These are phyloP conservation scores for Drosophila monieri DNA, from an alignment of 2,888 invertebrate species.

Conservation along the genomic window DNA sequence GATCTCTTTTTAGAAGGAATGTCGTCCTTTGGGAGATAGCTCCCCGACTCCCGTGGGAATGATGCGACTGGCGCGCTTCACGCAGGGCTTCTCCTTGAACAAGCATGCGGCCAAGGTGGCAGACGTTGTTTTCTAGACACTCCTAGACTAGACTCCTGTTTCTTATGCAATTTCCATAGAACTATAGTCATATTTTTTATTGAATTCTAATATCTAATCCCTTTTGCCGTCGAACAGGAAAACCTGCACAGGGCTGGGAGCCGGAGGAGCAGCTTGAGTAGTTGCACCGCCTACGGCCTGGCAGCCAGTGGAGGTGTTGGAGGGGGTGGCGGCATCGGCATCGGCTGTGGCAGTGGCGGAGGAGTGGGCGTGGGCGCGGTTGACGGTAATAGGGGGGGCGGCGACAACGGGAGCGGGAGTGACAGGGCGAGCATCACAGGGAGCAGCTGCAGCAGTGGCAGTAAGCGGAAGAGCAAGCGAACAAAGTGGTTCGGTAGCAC, in stretches of 20 bases:
- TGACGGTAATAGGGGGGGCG: slow-evolving; percentile 22
- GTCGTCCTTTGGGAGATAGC: slow-evolving; percentile 20
- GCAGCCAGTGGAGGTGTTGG: slow-evolving; percentile 60
- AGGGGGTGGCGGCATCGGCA: slow-evolving; percentile 40
- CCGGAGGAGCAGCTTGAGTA: slow-evolving; percentile 40
- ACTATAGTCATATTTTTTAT: too few relatives aligned
- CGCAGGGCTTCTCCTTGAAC: slow-evolving; percentile 79
- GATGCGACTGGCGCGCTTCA: slow-evolving; percentile 82
- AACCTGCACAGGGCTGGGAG: slow-evolving; percentile 20
- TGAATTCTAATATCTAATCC: too few relatives aligned
- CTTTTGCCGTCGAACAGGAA: background rate
- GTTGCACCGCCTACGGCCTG: slow-evolving; percentile 64
- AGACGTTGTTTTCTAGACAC: background rate
- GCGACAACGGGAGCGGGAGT: slow-evolving; percentile 23
- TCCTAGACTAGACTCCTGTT: too few relatives aligned
- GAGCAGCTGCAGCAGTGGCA: slow-evolving; percentile 54
- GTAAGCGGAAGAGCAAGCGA: slow-evolving; percentile 69
- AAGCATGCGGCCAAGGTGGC: slow-evolving; percentile 75
- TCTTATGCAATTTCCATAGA: too few relatives aligned
- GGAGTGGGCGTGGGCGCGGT: slow-evolving; percentile 20
- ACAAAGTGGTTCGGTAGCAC: slow-evolving; percentile 86
- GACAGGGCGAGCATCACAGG: slow-evolving; percentile 16
- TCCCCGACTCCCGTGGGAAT: slow-evolving; percentile 35
- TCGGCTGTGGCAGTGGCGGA: slow-evolving; percentile 32
- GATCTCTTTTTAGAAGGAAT: slow-evolving; percentile 12